Conservation (phyloP, 1,140 invertebrate genomes). For the Gonatopus flavifemur region DNA sequence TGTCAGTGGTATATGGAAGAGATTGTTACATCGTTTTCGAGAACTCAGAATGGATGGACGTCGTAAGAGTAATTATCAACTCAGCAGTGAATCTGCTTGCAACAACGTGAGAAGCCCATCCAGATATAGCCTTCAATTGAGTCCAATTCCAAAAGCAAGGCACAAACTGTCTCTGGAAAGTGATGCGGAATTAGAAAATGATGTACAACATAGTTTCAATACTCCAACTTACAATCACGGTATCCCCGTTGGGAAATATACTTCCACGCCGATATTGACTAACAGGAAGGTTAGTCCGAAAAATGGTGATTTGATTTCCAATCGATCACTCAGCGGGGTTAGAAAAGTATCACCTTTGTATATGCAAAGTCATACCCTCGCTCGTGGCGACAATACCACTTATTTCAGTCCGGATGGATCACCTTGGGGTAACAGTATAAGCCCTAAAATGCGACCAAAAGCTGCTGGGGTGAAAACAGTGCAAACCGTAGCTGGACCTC, state of each 20-base stretch:
- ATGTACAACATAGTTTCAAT: slow-evolving; percentile 1
- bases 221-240: neutral
- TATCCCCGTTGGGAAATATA: slow-evolving; percentile 17
- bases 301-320: slow-evolving; percentile 23
- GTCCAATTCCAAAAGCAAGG: slow-evolving; percentile 27
- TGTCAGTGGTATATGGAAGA: slow-evolving; percentile 3
- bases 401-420: slow-evolving; percentile 35
- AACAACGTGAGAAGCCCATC: slow-evolving; percentile 12
- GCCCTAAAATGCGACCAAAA: slow-evolving; percentile 41
- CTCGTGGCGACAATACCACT: slow-evolving; percentile 25
- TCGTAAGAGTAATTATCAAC: slow-evolving; percentile 32
- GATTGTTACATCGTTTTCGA: slow-evolving; percentile 13
- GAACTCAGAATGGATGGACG: slow-evolving; percentile 29
- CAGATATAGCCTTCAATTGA: slow-evolving; percentile 22
- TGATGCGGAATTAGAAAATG: neutral
- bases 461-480: slow-evolving; percentile 37
- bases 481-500: slow-evolving; percentile 46
- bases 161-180: neutral
- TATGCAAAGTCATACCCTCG: slow-evolving; percentile 17
- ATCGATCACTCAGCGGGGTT: neutral
- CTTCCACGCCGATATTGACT: slow-evolving; percentile 38
- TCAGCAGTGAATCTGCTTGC: slow-evolving; percentile 31
- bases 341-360: slow-evolving; percentile 7
- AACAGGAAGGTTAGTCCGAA: slow-evolving; percentile 15
- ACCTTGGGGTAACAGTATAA: slow-evolving; percentile 41